phyloP scores from a whole-genome alignment of 2,113 vertebrate genomes.

The Chloroceryle aenea region DNA sequence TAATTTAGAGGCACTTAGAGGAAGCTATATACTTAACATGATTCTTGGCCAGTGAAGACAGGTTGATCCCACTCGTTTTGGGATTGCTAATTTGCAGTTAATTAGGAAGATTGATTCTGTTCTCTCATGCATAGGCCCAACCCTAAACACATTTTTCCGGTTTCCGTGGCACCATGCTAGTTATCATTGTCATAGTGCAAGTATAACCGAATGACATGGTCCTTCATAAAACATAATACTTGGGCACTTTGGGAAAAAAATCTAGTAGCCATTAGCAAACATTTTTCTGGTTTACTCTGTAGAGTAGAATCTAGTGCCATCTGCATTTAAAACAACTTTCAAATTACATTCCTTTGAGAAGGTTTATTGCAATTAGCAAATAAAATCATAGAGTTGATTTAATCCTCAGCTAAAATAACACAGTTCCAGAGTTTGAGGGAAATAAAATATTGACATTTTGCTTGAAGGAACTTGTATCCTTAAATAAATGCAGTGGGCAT shows the following conservation, averaged over 20 bases:
- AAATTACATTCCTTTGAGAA: slow-evolving; percentile 53
- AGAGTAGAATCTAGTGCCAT: slow-evolving; percentile 22
- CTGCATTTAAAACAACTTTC: slow-evolving; percentile 55
- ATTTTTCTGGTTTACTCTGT: slow-evolving; percentile 23
- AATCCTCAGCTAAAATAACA: slow-evolving; percentile 50
- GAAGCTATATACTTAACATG: slow-evolving; percentile 79
- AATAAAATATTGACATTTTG: slow-evolving; percentile 65
- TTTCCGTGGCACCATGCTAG: slow-evolving; percentile 82
- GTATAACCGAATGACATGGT: slow-evolving; percentile 46
- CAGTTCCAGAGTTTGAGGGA: slow-evolving; percentile 10
- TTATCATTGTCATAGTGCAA: slow-evolving; percentile 78
- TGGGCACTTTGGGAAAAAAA: slow-evolving; percentile 54
- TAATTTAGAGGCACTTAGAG: slow-evolving; percentile 85
- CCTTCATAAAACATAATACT: slow-evolving; percentile 41
- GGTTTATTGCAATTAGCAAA: slow-evolving; percentile 53
- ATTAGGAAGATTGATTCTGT: slow-evolving; percentile 97
- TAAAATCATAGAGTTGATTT: slow-evolving; percentile 40
- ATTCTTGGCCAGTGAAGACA: slow-evolving; percentile 87
- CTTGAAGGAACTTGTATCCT: slow-evolving; percentile 59
- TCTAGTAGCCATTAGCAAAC: slow-evolving; percentile 39
- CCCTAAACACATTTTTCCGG: slow-evolving; percentile 87
- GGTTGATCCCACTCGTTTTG: slow-evolving; percentile 96
- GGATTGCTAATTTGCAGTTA: slow-evolving; percentile 94
- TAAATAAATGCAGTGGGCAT: slow-evolving; percentile 35
- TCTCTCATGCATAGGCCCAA: slow-evolving; percentile 86